Base-by-base conservation (phyloP, 2,113 vertebrate genomes). In the Oryctolagus cuniculus region DNA sequence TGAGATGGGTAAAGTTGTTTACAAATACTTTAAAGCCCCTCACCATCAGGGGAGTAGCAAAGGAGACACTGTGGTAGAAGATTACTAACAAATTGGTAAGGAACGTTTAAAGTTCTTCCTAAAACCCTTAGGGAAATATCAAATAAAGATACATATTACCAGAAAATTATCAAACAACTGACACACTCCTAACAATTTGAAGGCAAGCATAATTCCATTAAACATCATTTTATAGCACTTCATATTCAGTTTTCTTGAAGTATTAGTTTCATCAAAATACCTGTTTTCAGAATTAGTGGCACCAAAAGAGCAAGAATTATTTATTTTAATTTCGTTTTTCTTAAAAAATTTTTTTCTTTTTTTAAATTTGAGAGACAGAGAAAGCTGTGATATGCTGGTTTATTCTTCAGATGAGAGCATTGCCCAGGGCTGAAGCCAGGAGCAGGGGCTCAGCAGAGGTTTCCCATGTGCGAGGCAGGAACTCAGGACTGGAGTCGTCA, bases 81-180 rank as follows among this genome's bases (percentile, higher is more conserved):
- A 36, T 44, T 88, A 89, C 31, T 73, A 91, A 81, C 16, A 29
- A 69, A 69, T 64, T 70, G 55, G 80, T 86, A 69, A 90, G 36
- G 63, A 92, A 89, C 89, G 24, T 31, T 92, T 80, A 29, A 89
- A 91, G 36, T 88, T 94, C 67, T 96, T 38, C n/a, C 22, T 10
- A 53, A 84, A 67, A 51, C 12, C 10, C 64, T 91, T 78, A 38
- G 74, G 79, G 64, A 67, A 89, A 94, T 74, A 36, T 87, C 89
- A 94, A 79, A 61, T 81, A 66, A 81, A 72, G 38, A 51, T 49
- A 83, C 66, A 55, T 70, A 17, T 49, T 77, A 51, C 53, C 61
- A 85, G 61, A 85, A 13, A 69, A 84, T 49, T 74, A 81, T 44
- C 31, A 90, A 72, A 88, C 31, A 79, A 77, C n/a, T 55, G 24